These are phyloP conservation scores for Aldabrachelys gigantea DNA, from an alignment of 2,113 vertebrate species.

Conservation along the genomic window DNA sequence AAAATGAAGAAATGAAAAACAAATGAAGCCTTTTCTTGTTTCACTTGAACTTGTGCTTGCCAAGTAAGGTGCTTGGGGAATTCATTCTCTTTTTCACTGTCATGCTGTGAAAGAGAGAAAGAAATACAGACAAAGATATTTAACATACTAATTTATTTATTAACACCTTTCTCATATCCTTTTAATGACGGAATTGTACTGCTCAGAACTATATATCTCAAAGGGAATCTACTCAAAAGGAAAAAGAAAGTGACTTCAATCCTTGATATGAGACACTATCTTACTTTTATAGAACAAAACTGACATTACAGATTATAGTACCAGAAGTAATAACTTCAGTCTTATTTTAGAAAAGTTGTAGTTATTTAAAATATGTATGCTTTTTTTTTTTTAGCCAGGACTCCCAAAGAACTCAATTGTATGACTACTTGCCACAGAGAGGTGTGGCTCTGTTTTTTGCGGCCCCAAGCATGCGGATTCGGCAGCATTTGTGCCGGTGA, in stretches of 20 bases:
- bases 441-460: too few species aligned
- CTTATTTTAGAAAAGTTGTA: neutral
- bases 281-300: neutral
- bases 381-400: neutral
- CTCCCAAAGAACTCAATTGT: neutral
- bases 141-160: neutral
- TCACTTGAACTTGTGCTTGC: neutral
- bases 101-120: neutral
- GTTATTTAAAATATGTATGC: neutral
- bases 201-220: neutral
- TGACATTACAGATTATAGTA: neutral
- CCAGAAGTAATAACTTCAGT: neutral
- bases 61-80: neutral
- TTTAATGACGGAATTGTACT: neutral
- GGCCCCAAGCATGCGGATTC: too few species aligned
- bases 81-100: neutral
- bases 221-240: neutral
- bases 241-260: neutral
- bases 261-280: neutral
- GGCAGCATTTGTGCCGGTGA: too few species aligned
- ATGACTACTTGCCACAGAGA: neutral
- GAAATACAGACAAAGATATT: neutral
- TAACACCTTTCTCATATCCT: neutral
- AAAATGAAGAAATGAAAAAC: neutral
- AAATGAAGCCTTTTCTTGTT: neutral